Conservation (phyloP, 2,113 vertebrate species). For the Amblyopsis rosae region DNA sequence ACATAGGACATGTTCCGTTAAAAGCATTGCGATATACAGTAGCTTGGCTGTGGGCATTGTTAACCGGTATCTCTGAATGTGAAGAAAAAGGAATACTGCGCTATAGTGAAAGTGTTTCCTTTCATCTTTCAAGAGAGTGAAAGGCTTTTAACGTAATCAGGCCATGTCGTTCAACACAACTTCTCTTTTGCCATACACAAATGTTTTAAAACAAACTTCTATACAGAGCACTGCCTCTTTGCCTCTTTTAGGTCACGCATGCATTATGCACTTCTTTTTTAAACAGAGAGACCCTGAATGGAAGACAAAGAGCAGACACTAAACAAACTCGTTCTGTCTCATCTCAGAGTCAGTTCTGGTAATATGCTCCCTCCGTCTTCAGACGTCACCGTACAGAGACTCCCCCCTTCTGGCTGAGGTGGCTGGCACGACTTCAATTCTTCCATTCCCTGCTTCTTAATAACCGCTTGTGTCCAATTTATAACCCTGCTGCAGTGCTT, state of each 20-base stretch:
- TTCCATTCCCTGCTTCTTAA: conserved; percentile 52
- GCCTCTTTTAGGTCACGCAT: too few relatives aligned
- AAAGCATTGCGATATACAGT: conserved; percentile 23
- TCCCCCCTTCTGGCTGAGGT: conserved; percentile 43
- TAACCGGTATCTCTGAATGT: conserved; percentile 32
- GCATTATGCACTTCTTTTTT: not conserved
- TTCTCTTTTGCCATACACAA: too few relatives aligned
- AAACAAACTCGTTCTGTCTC: conserved; percentile 31
- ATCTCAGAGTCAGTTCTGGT: not conserved
- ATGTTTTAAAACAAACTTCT: too few relatives aligned
- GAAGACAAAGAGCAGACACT: conserved; percentile 23
- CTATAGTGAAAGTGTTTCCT: not conserved
- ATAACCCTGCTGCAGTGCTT: conserved; percentile 63
- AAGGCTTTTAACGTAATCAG: not conserved
- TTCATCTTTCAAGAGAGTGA: not conserved
- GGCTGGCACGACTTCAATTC: conserved; percentile 49
- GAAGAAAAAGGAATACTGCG: conserved; percentile 1
- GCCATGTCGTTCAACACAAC: too few relatives aligned
- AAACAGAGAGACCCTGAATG: conserved; percentile 10
- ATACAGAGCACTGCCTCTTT: too few relatives aligned
- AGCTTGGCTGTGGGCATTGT: conserved; percentile 29
- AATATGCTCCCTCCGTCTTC: not conserved
- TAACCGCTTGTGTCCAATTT: conserved; percentile 65
- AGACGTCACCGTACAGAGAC: not conserved
- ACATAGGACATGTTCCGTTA: conserved; percentile 32